Conservation (phyloP, 2,113 vertebrate species). For the Aythya baeri region DNA sequence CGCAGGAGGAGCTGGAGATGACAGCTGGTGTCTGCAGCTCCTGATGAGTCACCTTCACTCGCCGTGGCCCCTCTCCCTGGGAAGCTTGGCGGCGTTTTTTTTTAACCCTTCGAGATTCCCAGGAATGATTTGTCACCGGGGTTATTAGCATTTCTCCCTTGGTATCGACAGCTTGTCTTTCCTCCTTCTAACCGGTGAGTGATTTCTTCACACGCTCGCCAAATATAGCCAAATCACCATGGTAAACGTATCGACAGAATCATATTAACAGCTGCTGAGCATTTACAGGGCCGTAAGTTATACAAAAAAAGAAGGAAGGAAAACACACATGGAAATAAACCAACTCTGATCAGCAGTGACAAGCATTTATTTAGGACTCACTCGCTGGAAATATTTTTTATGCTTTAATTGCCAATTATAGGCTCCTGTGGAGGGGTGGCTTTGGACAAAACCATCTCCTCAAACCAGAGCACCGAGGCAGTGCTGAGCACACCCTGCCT, state of each 20-base stretch:
- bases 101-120: conserved; percentile 84
- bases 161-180: conserved; percentile 89
- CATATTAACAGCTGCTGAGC: conserved; percentile 86
- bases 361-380: conserved; percentile 82
- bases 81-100: conserved; percentile 68
- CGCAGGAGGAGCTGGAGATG: conserved; percentile 61
- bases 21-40: conserved; percentile 74
- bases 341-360: conserved; percentile 77
- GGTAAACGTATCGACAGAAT: conserved; percentile 88
- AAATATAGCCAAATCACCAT: conserved; percentile 87
- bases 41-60: conserved; percentile 73
- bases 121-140: conserved; percentile 86
- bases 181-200: conserved; percentile 83
- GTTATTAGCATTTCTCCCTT: conserved; percentile 91
- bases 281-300: conserved; percentile 82
- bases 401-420: conserved; percentile 80
- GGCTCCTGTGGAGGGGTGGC: conserved; percentile 46
- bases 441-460: conserved; percentile 53
- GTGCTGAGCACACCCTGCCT: not conserved
- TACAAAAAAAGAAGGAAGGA: conserved; percentile 66
- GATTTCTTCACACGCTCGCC: conserved; percentile 86
- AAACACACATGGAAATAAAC: conserved; percentile 81
- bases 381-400: conserved; percentile 74
- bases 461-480: conserved; percentile 42
- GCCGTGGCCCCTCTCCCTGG: conserved; percentile 61